phyloP scores from a whole-genome alignment of 1,140 invertebrate genomes.

The Druon quercuslanigerum region DNA sequence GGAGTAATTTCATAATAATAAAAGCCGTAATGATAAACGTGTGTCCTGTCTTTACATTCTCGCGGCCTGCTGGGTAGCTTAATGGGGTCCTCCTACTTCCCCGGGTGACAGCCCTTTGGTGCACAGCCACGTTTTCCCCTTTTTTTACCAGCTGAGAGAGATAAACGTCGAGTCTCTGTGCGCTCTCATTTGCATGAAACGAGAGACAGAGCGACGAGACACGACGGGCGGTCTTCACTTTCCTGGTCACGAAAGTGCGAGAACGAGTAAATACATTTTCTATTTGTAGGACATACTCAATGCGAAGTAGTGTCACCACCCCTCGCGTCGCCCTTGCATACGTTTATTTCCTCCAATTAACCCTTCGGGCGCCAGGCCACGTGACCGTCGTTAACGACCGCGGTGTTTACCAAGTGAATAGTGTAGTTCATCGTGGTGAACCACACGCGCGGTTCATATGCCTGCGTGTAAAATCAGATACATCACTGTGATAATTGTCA shows the following conservation, averaged over 20 bases:
- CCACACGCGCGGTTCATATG: constrained; percentile 44
- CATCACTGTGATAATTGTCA: not conserved
- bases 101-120: constrained; percentile 43
- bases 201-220: constrained; percentile 8
- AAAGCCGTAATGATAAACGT: constrained; percentile 61
- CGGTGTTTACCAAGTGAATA: constrained; percentile 68
- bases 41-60: constrained; percentile 50
- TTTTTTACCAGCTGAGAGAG: constrained; percentile 3
- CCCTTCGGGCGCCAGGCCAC: constrained; percentile 70
- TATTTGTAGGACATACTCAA: not conserved
- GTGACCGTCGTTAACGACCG: constrained; percentile 73
- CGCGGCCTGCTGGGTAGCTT: constrained; percentile 62
- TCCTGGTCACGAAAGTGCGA: constrained; percentile 41
- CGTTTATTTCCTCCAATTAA: constrained; percentile 75
- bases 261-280: constrained; percentile 42
- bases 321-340: constrained; percentile 58
- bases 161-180: constrained; percentile 52
- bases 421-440: constrained; percentile 52
- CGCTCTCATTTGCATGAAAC: constrained; percentile 65
- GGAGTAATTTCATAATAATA: constrained; percentile 50
- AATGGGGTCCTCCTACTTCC: constrained; percentile 60
- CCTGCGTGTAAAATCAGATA: constrained; percentile 13
- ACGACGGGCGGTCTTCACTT: constrained; percentile 58
- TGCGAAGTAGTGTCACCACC: constrained; percentile 29
- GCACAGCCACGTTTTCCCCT: constrained; percentile 32